phyloP scores from a whole-genome alignment of 2,888 invertebrate species.

The Salticus scenicus region DNA sequence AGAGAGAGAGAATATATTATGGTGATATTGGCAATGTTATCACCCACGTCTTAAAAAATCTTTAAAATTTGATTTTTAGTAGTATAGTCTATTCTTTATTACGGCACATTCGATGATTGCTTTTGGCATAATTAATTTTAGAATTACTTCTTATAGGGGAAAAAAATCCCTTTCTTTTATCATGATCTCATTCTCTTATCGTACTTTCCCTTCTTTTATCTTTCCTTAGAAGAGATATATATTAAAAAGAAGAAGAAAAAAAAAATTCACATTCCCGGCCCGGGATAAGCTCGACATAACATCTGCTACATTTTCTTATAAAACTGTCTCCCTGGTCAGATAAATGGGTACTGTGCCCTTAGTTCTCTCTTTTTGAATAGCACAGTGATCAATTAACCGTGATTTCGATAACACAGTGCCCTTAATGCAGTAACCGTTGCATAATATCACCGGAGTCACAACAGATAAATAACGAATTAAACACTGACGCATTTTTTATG shows the following conservation, averaged over 20 bases:
- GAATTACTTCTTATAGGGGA: neutral
- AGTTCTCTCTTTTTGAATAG: neutral
- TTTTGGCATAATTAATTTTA: too few relatives aligned
- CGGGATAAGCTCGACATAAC: neutral
- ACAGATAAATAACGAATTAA: conserved; percentile 67
- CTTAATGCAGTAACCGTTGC: conserved; percentile 31
- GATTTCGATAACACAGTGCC: conserved; percentile 40
- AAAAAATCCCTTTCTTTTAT: neutral
- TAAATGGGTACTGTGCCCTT: neutral
- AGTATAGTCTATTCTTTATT: too few relatives aligned
- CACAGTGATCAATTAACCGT: conserved; percentile 46
- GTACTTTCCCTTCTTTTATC: neutral
- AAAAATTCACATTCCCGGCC: neutral
- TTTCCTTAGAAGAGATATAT: neutral
- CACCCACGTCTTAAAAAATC: too few relatives aligned
- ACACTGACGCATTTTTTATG: conserved; percentile 17
- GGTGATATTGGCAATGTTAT: too few relatives aligned
- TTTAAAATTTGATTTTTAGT: too few relatives aligned
- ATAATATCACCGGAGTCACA: conserved; percentile 29
- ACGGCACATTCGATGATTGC: too few relatives aligned
- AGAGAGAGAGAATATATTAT: too few relatives aligned
- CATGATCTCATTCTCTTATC: too few relatives aligned
- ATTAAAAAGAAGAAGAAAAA: neutral
- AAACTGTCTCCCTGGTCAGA: neutral
- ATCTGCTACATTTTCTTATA: neutral